Evolutionary conservation across 2,113 vertebrate genomes (phyloP).

Genomic region (Tychaedon coryphoeus): DNA sequence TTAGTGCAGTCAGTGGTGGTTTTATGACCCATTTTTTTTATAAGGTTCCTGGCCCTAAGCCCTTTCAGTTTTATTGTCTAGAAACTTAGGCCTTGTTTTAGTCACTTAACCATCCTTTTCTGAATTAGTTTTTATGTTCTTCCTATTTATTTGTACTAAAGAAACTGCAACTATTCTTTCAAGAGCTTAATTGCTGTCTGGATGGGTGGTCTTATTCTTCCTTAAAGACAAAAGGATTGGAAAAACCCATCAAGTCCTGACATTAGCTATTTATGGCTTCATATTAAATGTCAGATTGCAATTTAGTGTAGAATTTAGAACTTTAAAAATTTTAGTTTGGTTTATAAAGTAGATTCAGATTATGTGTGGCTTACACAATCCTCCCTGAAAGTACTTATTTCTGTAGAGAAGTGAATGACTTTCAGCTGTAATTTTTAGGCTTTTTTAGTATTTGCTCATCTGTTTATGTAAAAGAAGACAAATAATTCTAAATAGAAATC

Average conservation of each 20-base stretch:
- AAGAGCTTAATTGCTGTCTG: not conserved
- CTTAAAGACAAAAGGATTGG: slow-evolving; percentile 16
- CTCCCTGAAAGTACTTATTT: not conserved
- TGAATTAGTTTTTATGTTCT: slow-evolving; percentile 19
- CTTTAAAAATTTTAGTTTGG: not conserved
- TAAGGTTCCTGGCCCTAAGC: not conserved
- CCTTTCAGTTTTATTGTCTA: not conserved
- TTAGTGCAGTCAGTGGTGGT: not conserved
- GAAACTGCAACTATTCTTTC: not conserved
- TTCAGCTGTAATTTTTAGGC: not conserved
- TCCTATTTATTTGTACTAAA: slow-evolving; percentile 17
- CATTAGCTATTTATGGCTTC: slow-evolving; percentile 17
- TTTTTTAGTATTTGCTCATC: not conserved
- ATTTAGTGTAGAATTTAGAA: not conserved
- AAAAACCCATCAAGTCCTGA: slow-evolving; percentile 1
- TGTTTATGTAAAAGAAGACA: not conserved
- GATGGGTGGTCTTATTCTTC: slow-evolving; percentile 52
- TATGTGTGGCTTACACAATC: not conserved
- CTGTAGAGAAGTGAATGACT: not conserved
- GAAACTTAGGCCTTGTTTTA: not conserved
- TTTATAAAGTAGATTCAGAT: not conserved
- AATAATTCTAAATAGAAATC: not conserved
- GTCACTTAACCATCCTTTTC: not conserved
- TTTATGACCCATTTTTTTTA: not conserved
- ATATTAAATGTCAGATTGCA: not conserved